Evolutionary conservation across 2,113 vertebrate species (phyloP).

Genomic region (Ondatra zibethicus): DNA sequence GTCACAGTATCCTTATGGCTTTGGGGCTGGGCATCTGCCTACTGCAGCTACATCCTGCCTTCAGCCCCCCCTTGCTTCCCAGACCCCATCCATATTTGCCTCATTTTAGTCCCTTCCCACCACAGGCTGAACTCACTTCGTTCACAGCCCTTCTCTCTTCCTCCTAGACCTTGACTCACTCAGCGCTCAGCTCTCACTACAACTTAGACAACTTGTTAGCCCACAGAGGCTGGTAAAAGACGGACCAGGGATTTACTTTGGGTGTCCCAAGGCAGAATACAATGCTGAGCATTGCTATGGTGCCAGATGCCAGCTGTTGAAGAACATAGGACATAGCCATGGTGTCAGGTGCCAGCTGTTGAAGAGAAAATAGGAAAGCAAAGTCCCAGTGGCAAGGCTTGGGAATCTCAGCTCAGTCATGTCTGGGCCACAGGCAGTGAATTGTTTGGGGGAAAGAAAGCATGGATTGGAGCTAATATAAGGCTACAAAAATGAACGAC

Average conservation of each 20-base stretch:
- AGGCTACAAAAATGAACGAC: neutral
- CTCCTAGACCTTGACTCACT: neutral
- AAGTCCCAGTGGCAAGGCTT: neutral
- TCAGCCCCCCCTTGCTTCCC: neutral
- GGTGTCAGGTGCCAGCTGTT: neutral
- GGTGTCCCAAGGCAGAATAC: neutral
- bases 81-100: too few species aligned
- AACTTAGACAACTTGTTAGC: neutral
- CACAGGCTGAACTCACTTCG: neutral
- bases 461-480: neutral
- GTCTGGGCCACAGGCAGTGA: neutral
- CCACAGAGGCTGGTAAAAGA: neutral
- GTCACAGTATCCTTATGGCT: neutral
- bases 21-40: neutral
- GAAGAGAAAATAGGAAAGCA: neutral
- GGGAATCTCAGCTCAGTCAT: neutral
- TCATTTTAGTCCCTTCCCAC: rapidly evolving
- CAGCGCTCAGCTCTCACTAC: neutral
- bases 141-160: neutral
- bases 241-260: neutral
- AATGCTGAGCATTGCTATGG: neutral
- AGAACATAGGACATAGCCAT: neutral
- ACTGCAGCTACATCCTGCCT: neutral
- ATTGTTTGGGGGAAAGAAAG: neutral
- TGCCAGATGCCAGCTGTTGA: neutral